These are phyloP conservation scores for Trilocha varians DNA, from an alignment of 2,888 invertebrate genomes.

Conservation along the genomic window DNA sequence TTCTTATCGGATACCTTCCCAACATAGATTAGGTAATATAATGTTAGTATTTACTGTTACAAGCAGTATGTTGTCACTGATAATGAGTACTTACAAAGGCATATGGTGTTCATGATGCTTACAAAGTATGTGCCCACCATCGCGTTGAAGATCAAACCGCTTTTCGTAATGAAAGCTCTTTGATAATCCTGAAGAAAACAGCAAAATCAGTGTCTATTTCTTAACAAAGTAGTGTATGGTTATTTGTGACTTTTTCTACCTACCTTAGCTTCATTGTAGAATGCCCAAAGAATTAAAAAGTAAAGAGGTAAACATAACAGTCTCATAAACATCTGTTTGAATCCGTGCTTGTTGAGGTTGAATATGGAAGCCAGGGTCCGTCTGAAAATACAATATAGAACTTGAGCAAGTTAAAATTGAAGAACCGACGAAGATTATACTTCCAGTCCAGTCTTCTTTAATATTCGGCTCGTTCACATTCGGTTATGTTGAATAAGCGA, in stretches of 20 bases:
- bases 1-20: no score
- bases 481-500: no score
- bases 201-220: neutral
- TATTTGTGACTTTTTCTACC: neutral
- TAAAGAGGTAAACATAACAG: conserved; percentile 82
- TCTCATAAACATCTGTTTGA: conserved; percentile 83
- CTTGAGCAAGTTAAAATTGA: neutral
- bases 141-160: conserved; percentile 80
- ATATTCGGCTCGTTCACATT: no score
- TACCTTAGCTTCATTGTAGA: conserved; percentile 81
- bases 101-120: conserved; percentile 78
- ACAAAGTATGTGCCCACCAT: conserved; percentile 79
- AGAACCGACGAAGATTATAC: no score
- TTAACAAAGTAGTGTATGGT: neutral
- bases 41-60: no score
- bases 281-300: conserved; percentile 84
- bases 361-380: conserved; percentile 84
- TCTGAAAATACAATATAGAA: conserved; percentile 64
- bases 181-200: conserved; percentile 71
- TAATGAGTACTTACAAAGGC: conserved; percentile 75
- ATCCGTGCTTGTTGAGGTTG: conserved; percentile 82
- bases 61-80: no score
- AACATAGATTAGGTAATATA: no score
- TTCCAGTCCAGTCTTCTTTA: no score
- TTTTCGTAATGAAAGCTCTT: conserved; percentile 79